Conservation (phyloP, 2,113 vertebrate genomes). For the Forbesichthys agassizii region DNA sequence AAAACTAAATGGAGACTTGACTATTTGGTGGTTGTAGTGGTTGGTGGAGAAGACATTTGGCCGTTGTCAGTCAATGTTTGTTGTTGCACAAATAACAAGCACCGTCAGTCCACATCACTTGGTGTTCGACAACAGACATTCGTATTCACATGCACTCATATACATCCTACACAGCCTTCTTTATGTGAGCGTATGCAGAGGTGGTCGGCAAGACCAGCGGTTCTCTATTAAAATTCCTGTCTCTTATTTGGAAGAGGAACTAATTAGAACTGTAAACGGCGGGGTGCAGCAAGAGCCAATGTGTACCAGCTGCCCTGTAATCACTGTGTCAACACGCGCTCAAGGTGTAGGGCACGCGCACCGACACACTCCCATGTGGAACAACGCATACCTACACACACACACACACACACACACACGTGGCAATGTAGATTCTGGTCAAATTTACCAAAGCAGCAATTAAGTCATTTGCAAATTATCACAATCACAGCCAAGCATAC, state of each 20-base stretch:
- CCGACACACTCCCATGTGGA: constrained; percentile 54
- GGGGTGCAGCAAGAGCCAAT: constrained; percentile 67
- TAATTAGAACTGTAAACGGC: constrained; percentile 77
- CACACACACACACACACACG: constrained; percentile 1
- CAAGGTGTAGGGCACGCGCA: constrained; percentile 67
- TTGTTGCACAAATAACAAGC: neutral
- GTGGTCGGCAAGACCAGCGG: constrained; percentile 53
- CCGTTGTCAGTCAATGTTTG: constrained; percentile 36
- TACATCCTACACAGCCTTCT: constrained; percentile 2
- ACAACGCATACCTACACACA: constrained; percentile 20
- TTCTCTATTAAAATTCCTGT: constrained; percentile 74
- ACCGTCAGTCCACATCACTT: constrained; percentile 14
- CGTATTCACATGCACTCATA: constrained; percentile 12
- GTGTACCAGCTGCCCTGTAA: constrained; percentile 73
- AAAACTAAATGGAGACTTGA: constrained; percentile 45
- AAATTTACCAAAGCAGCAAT: constrained; percentile 36
- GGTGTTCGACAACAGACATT: neutral
- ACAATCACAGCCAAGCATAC: constrained; percentile 60
- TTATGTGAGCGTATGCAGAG: constrained; percentile 40
- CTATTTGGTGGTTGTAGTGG: constrained; percentile 6
- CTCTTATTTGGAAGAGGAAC: constrained; percentile 75
- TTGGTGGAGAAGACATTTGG: constrained; percentile 36
- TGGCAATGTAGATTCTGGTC: neutral
- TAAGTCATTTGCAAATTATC: constrained; percentile 63
- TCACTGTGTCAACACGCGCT: constrained; percentile 74